These are phyloP conservation scores for Capromys pilorides DNA, from an alignment of 2,797 vertebrate genomes.

Conservation along the genomic window DNA sequence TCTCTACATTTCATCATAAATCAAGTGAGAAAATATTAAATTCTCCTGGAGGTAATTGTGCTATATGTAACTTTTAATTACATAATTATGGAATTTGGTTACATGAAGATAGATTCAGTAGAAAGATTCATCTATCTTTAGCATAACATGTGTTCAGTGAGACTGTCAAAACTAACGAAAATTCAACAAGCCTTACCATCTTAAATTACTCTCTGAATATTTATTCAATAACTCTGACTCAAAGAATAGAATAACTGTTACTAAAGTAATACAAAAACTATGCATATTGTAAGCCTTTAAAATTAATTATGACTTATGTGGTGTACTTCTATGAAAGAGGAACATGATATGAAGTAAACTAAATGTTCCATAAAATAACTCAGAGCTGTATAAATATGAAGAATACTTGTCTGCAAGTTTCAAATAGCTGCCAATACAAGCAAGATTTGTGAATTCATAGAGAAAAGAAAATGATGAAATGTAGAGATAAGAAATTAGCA, in stretches of 20 bases:
- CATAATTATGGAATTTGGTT: slow-evolving; percentile 1
- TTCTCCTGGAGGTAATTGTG: not conserved
- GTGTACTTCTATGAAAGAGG: not conserved
- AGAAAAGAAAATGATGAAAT: not conserved
- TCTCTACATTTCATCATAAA: slow-evolving; percentile 37
- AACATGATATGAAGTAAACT: not conserved
- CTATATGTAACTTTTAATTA: slow-evolving; percentile 11
- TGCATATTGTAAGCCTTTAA: slow-evolving; percentile 31
- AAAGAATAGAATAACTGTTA: not conserved
- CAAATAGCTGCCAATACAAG: not conserved
- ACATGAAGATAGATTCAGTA: not conserved
- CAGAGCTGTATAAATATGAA: not conserved
- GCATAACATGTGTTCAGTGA: not conserved
- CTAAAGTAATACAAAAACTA: not conserved
- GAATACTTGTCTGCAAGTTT: not conserved
- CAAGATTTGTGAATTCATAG: not conserved
- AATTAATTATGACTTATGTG: slow-evolving; percentile 53
- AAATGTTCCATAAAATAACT: not conserved
- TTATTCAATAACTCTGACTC: slow-evolving; percentile 5
- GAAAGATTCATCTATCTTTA: not conserved
- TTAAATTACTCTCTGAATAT: slow-evolving; percentile 6
- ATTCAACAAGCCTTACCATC: not conserved
- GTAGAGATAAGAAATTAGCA: too few relatives aligned
- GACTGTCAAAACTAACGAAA: slow-evolving; percentile 31
- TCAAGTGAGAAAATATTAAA: slow-evolving; percentile 23